Evolutionary conservation across 2,797 vertebrate genomes (phyloP).

Genomic region (Sebastes kiyomatsui): DNA sequence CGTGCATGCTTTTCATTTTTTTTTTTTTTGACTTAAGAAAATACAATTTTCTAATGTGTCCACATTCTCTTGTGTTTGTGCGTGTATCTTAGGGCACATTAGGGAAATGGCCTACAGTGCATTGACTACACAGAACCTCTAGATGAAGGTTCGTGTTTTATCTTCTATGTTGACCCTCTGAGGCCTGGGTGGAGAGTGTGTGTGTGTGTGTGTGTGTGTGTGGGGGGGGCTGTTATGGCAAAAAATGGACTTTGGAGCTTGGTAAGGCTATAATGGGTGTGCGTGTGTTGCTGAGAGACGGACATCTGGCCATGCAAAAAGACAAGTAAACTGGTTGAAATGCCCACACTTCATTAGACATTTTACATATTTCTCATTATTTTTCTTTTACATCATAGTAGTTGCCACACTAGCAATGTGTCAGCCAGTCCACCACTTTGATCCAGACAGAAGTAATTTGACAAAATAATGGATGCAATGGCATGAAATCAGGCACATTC

Average conservation of each 20-base stretch:
- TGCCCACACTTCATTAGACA: neutral
- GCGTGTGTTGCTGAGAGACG: neutral
- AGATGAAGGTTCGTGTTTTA: neutral
- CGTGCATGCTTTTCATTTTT: neutral
- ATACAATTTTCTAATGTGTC: neutral
- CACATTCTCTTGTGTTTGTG: neutral
- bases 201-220: too few relatives aligned
- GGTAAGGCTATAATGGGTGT: neutral
- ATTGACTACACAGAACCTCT: neutral
- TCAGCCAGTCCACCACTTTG: neutral
- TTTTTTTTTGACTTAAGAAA: neutral
- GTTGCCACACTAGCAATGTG: neutral
- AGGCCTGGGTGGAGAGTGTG: neutral
- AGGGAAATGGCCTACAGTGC: neutral
- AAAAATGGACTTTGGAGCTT: neutral
- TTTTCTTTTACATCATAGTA: neutral
- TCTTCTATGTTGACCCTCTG: slow-evolving; percentile 12
- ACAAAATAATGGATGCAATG: neutral
- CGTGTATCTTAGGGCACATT: neutral
- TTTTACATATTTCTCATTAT: neutral
- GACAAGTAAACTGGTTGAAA: neutral
- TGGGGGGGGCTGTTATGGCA: neutral
- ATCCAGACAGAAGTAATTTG: neutral
- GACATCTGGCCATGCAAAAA: neutral
- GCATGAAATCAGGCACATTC: neutral